Evolutionary conservation across 2,888 invertebrate species (phyloP).

Genomic region (Tiliacea aurago): DNA sequence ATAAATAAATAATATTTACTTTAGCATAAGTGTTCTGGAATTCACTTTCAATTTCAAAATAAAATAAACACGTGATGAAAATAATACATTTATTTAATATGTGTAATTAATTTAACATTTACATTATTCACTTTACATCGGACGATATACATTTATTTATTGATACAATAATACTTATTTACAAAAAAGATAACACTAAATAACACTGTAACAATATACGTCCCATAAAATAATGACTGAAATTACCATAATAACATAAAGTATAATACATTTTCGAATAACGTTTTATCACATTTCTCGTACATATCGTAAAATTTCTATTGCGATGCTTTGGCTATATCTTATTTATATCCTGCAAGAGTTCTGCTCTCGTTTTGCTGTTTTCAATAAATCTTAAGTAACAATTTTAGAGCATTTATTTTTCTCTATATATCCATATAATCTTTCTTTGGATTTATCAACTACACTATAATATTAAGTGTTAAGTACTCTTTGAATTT

Average conservation of each 20-base stretch:
- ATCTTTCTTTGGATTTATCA: constrained; percentile 64
- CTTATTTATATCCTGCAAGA: constrained; percentile 66
- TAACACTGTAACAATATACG: constrained; percentile 77
- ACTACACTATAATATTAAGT: constrained; percentile 44
- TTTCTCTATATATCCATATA: constrained; percentile 51
- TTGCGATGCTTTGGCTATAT: constrained; percentile 73
- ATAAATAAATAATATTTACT: neutral
- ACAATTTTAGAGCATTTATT: constrained; percentile 55
- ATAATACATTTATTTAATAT: constrained; percentile 61
- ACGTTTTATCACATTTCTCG: constrained; percentile 76
- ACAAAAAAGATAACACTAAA: constrained; percentile 77
- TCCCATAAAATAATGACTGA: constrained; percentile 84
- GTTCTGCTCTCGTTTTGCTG: constrained; percentile 51
- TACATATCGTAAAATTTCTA: constrained; percentile 75
- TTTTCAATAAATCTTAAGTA: constrained; percentile 60
- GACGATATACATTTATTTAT: constrained; percentile 66
- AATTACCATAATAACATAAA: constrained; percentile 72
- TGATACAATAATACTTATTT: constrained; percentile 74
- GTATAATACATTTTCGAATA: constrained; percentile 72
- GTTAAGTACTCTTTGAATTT: constrained; percentile 43
- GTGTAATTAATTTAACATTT: constrained; percentile 56
- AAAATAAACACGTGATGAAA: constrained; percentile 41
- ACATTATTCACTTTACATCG: constrained; percentile 61
- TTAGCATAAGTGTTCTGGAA: neutral
- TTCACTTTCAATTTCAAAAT: constrained; percentile 6